Percentiles rank a stretch among this genome's conserved stretches.
These are phyloP conservation scores for Archaeoteleia sp. DNA, from an alignment of 2,888 invertebrate species.

Conservation along the genomic window DNA sequence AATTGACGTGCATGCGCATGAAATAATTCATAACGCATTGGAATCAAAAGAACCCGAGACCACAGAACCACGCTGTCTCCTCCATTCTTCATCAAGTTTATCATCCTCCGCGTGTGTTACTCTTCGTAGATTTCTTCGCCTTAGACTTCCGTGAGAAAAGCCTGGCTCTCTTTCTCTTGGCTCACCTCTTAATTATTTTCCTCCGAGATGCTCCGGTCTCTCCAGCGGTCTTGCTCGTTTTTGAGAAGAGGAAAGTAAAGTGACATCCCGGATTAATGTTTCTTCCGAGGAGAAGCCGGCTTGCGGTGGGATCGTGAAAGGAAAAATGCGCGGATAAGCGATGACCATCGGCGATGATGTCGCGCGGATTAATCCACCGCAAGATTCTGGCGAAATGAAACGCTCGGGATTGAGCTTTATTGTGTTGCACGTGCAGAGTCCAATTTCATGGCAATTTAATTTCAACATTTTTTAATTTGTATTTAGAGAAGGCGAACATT, in stretches of 20 bases:
- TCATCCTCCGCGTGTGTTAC: no score
- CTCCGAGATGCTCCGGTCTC: slow-evolving; percentile 34
- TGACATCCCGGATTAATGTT: slow-evolving; percentile 39
- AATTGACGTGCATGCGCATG: no score
- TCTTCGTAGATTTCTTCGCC: no score
- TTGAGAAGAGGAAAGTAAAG: slow-evolving; percentile 17
- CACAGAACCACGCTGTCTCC: no score
- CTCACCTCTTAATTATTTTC: slow-evolving; percentile 51
- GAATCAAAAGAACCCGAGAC: no score
- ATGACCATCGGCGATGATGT: slow-evolving; percentile 25
- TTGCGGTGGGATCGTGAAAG: slow-evolving; percentile 2
- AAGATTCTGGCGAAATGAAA: slow-evolving; percentile 20
- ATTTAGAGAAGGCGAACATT: no score
- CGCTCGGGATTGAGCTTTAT: slow-evolving; percentile 20
- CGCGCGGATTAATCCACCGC: slow-evolving; percentile 14
- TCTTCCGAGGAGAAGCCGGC: slow-evolving; percentile 2
- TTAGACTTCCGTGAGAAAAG: slow-evolving; percentile 46
- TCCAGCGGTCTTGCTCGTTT: slow-evolving; percentile 19
- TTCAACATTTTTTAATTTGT: no score
- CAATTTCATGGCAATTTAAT: no score
- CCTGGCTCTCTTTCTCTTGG: slow-evolving; percentile 13
- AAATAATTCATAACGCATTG: no score
- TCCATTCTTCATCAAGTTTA: no score
- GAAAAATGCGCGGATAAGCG: slow-evolving; percentile 26
- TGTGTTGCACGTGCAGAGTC: no score